phyloP scores from a whole-genome alignment of 2,113 vertebrate genomes.

The Orycteropus afer region DNA sequence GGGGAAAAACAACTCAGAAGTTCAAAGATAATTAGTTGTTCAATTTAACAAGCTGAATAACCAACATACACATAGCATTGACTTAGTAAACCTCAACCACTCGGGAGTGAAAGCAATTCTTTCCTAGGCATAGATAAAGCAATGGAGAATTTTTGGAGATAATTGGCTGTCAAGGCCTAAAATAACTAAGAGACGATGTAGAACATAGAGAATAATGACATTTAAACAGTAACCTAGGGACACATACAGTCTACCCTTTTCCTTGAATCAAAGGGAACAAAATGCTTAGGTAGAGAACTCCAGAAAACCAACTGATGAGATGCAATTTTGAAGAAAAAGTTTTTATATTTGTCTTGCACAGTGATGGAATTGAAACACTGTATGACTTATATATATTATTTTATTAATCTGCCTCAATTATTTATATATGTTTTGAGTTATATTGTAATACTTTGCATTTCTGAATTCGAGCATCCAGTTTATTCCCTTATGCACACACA shows the following conservation, averaged over 20 bases:
- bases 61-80: background rate
- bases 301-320: background rate
- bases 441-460: background rate
- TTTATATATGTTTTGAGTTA: background rate
- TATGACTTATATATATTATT: too few relatives aligned
- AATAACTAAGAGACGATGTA: background rate
- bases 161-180: background rate
- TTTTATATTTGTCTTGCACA: background rate
- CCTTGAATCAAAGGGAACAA: background rate
- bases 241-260: background rate
- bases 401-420: background rate
- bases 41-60: conserved; percentile 31
- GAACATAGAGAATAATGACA: background rate
- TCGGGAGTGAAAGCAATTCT: background rate
- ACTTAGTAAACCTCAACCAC: background rate
- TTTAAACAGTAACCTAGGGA: background rate
- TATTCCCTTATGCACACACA: background rate
- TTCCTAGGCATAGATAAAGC: background rate
- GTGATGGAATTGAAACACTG: background rate
- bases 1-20: background rate
- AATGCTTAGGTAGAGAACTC: background rate
- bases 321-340: background rate
- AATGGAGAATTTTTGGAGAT: background rate
- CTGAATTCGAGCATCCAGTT: background rate
- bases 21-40: conserved; percentile 6